phyloP scores from a whole-genome alignment of 2,797 vertebrate species.

The Bovichtus variegatus region DNA sequence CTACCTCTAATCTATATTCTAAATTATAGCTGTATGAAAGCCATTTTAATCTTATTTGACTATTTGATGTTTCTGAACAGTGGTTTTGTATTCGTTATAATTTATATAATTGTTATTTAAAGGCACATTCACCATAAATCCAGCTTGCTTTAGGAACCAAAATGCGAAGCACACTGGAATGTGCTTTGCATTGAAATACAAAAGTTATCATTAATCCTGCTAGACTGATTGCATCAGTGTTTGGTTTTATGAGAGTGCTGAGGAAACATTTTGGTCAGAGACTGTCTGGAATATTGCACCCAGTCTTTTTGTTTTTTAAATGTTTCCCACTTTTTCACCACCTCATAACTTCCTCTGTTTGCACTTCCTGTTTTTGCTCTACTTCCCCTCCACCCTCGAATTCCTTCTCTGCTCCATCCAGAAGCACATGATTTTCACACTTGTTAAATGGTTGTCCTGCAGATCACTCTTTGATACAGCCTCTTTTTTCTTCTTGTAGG shows the following conservation, averaged over 20 bases:
- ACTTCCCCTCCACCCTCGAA: constrained; percentile 57
- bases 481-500: constrained; percentile 80
- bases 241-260: not conserved
- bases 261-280: not conserved
- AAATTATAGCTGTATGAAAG: too few relatives aligned
- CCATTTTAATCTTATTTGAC: too few relatives aligned
- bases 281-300: not conserved
- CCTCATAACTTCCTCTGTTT: constrained; percentile 46
- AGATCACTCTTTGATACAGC: not conserved
- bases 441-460: not conserved
- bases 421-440: not conserved
- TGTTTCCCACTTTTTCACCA: constrained; percentile 43
- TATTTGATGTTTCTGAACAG: too few relatives aligned
- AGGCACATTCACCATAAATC: too few relatives aligned
- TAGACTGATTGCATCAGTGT: too few relatives aligned
- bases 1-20: not conserved
- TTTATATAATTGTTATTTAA: too few relatives aligned
- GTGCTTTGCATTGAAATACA: not conserved
- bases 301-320: constrained; percentile 29
- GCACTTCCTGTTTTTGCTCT: constrained; percentile 55
- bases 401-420: constrained; percentile 33
- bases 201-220: not conserved
- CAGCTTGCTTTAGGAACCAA: too few relatives aligned
- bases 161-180: not conserved
- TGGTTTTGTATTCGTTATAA: too few relatives aligned